Evolutionary conservation across 1,140 invertebrate species (phyloP).

Genomic region (Plutomurus gul): DNA sequence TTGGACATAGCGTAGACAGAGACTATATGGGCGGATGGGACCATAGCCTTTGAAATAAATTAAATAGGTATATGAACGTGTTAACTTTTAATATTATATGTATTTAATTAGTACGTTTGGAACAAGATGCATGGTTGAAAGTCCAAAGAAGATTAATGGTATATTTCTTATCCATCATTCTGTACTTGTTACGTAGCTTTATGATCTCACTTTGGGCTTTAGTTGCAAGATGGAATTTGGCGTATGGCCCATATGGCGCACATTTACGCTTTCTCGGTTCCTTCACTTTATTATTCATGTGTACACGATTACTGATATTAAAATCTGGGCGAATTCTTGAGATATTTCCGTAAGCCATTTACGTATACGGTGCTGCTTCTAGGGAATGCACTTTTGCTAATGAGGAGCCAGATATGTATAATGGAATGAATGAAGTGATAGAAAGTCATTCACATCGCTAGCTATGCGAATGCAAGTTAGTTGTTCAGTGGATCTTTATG

Average conservation of each 20-base stretch:
- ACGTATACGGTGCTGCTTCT: background rate
- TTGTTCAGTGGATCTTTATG: too few species aligned
- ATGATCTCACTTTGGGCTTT: background rate
- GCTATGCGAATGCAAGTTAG: background rate
- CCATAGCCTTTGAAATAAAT: too few species aligned
- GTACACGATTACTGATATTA: background rate
- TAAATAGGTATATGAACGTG: background rate
- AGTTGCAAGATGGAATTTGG: conserved; percentile 9
- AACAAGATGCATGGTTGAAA: background rate
- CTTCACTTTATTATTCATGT: conserved; percentile 15
- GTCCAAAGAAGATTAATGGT: conserved; percentile 1
- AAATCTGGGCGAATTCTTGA: conserved; percentile 2
- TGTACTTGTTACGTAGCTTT: conserved; percentile 12
- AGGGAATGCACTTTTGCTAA: conserved; percentile 18
- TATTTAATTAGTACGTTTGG: conserved; percentile 5
- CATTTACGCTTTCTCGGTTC: background rate
- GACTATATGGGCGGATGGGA: too few species aligned
- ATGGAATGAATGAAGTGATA: background rate
- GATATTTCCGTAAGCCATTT: conserved; percentile 10
- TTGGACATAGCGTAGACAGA: too few species aligned
- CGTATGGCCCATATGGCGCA: background rate
- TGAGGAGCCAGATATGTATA: background rate
- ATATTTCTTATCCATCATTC: background rate
- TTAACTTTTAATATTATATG: background rate
- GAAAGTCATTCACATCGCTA: background rate